Evolutionary conservation across 1,140 invertebrate genomes (phyloP), one percentile per base, ranked within the genome.

Genomic region (Odontomachus brunneus): DNA sequence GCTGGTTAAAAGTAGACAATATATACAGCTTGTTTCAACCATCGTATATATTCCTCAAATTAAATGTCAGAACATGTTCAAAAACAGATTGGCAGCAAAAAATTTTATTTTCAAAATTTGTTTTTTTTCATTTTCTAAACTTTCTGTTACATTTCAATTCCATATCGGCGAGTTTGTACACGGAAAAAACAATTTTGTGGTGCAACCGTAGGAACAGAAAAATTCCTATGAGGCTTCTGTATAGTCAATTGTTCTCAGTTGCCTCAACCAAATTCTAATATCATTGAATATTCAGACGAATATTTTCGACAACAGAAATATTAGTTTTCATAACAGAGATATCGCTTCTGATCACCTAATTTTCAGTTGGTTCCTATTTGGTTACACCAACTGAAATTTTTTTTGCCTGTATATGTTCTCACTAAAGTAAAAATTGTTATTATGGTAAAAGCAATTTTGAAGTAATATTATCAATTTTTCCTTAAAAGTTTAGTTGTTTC

Each of bases 11-110:
- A 3, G 53, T 69, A 65, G 65, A 80, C 65, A 80, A 44, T 69
- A 51, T 51, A 2, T 48, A 80, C 24, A 59, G 65, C 12, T 66
- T 38, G 75, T 80, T 80, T 80, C 51, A 80, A 12, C 44, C 38
- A 17, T 48, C 19, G 53, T 38, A 53, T 71, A 57, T 69, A 57
- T 67, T 80, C 38, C 22, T 44, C 38, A 44, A 44, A 17, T 17
- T 44, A 53, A 1, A 15, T 2, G 12, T 19, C 19, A 38, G 14
- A n/a, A 5, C 59, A n/a, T 11, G 60, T 26, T 75, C 29, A 57
- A 57, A n/a, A 48, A 57, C 29, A 38, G 3, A 71, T 15, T 48
- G 51, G 17, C 29, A 53, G 44, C 26, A 44, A 5, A n/a, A 55
- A n/a, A n/a, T n/a, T n/a, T n/a, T n/a, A n/a, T n/a, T n/a, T n/a